Evolutionary conservation across 2,888 invertebrate genomes (phyloP).

Genomic region (Margaritifera margaritifera): DNA sequence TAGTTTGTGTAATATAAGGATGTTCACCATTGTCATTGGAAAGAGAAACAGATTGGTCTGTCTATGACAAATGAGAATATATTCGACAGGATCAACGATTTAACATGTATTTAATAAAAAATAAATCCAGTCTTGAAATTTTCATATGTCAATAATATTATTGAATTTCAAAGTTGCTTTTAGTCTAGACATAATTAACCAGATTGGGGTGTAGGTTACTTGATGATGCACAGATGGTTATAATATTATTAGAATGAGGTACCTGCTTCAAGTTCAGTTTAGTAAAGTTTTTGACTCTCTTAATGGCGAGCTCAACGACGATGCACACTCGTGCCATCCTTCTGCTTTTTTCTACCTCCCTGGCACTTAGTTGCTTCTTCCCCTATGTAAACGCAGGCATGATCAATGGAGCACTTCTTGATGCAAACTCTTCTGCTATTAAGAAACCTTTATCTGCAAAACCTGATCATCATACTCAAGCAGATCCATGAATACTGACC

Average conservation of each 20-base stretch:
- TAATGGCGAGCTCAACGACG: constrained; percentile 22
- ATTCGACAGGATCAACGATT: too few relatives aligned
- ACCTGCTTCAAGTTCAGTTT: constrained; percentile 11
- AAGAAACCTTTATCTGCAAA: constrained; percentile 23
- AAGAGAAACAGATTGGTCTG: too few relatives aligned
- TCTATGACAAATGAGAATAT: too few relatives aligned
- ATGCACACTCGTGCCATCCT: constrained; percentile 16
- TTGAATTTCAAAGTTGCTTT: too few relatives aligned
- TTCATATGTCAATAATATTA: too few relatives aligned
- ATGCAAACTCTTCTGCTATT: constrained; percentile 15
- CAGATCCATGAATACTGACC: constrained; percentile 13
- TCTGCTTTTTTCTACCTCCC: constrained; percentile 16
- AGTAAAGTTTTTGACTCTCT: constrained; percentile 10
- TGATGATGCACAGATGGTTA: constrained; percentile 19
- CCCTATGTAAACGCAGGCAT: constrained; percentile 25
- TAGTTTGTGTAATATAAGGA: too few relatives aligned
- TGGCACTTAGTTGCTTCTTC: constrained; percentile 11
- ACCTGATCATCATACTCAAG: constrained; percentile 17
- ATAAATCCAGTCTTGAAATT: too few relatives aligned
- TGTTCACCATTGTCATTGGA: too few relatives aligned
- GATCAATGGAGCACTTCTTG: constrained; percentile 4
- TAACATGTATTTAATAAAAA: too few relatives aligned
- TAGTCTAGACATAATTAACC: background rate
- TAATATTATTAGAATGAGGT: constrained; percentile 17
- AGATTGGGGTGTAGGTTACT: constrained; percentile 15